Percentiles rank a stretch among this genome's conserved stretches.
Conservation (phyloP, 2,113 vertebrate genomes). For the Strigops habroptila region DNA sequence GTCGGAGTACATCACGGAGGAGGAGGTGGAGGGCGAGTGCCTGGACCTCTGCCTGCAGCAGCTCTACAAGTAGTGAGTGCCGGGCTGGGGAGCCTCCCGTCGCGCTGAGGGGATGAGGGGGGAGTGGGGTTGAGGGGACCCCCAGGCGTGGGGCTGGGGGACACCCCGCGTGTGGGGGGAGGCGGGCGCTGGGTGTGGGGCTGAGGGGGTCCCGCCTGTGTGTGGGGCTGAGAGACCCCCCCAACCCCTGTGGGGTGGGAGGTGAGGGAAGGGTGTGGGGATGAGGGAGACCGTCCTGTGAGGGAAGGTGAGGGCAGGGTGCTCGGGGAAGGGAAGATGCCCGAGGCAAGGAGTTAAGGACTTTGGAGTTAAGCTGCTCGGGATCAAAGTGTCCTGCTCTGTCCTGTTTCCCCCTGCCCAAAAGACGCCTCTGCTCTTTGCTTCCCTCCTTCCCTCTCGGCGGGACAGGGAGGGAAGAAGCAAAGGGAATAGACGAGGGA, state of each 20-base stretch:
- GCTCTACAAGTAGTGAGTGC: slow-evolving; percentile 99
- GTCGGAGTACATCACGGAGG: slow-evolving; percentile 84
- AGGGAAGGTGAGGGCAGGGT: background rate
- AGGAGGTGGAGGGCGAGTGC: slow-evolving; percentile 95
- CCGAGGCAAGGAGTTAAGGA: background rate
- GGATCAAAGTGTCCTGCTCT: background rate
- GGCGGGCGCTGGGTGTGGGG: background rate
- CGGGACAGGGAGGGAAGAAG: background rate
- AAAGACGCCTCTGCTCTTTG: background rate
- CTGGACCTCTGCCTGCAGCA: slow-evolving; percentile 96
- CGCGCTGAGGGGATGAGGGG: background rate
- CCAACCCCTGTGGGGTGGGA: background rate
- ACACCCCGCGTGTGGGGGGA: accelerated
- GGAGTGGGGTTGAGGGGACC: background rate
- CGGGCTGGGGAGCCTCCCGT: background rate
- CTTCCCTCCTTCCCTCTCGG: background rate
- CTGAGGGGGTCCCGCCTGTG: background rate
- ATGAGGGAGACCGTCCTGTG: background rate
- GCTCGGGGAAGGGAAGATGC: background rate
- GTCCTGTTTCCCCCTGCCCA: background rate
- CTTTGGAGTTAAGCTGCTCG: background rate
- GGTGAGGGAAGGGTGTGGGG: background rate
- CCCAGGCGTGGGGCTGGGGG: background rate
- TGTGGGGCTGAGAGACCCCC: background rate
- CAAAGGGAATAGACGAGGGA: background rate